A percentile compares a stretch with the other conserved stretches of the same genome.
Evolutionary conservation across 2,888 invertebrate species (phyloP).

Genomic region (Sarcophaga carnaria): DNA sequence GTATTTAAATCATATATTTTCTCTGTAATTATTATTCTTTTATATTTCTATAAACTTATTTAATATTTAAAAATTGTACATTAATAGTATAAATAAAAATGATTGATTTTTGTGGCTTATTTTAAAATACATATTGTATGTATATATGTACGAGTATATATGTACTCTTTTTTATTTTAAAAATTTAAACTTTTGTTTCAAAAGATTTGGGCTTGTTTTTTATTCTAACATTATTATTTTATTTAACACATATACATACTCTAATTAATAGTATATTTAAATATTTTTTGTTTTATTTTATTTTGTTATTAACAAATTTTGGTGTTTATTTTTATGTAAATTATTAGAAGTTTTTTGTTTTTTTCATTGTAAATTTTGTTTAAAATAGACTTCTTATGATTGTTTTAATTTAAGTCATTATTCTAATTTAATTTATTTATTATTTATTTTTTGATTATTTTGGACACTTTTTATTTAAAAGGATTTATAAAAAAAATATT

Average conservation of each 20-base stretch:
- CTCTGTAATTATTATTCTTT: constrained; percentile 7
- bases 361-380: not conserved
- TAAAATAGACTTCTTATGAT: not conserved
- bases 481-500: not conserved
- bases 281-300: constrained; percentile 4
- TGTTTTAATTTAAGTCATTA: not conserved
- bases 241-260: constrained; percentile 6
- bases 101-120: not conserved
- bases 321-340: constrained; percentile 29
- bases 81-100: not conserved
- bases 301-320: constrained; percentile 52
- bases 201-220: constrained; percentile 42
- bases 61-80: constrained; percentile 6
- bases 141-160: constrained; percentile 1
- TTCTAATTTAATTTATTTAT: no score
- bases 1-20: not conserved
- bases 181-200: constrained; percentile 34
- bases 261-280: not conserved
- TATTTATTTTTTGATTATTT: constrained; percentile 17
- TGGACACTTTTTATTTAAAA: constrained; percentile 20
- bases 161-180: constrained; percentile 15
- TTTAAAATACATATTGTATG: constrained; percentile 16
- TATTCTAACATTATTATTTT: constrained; percentile 25
- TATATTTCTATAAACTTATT: constrained; percentile 2
- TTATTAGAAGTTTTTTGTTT: not conserved